Percentiles rank a stretch among this genome's conserved stretches.
These are phyloP conservation scores for Clarias batrachus DNA, from an alignment of 2,113 vertebrate genomes.

Conservation along the genomic window DNA sequence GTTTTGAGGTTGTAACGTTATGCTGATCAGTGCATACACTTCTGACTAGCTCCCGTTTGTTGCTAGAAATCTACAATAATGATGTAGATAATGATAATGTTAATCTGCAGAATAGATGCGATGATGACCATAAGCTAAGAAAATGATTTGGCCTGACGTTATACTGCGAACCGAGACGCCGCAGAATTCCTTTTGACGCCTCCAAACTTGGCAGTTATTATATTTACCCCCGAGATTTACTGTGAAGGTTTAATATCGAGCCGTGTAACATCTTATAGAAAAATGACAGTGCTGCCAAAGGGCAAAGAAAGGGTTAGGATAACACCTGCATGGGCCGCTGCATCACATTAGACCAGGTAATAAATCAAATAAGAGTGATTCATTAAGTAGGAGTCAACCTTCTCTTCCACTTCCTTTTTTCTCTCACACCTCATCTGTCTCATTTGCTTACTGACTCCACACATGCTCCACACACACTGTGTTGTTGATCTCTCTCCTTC, in stretches of 20 bases:
- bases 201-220: not conserved
- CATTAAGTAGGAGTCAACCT: conserved; percentile 30
- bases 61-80: not conserved
- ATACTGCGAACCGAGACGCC: not conserved
- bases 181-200: not conserved
- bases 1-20: too few relatives aligned
- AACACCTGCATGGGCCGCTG: not conserved
- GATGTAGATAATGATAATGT: not conserved
- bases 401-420: not conserved
- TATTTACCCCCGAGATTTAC: not conserved
- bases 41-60: not conserved
- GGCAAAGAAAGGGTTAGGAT: conserved; percentile 14
- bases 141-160: not conserved
- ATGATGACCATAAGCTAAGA: not conserved
- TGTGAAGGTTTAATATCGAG: not conserved
- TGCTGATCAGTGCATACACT: not conserved
- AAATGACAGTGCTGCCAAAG: not conserved
- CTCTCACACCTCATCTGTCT: conserved; percentile 3
- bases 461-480: not conserved
- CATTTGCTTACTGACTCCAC: conserved; percentile 6
- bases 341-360: conserved; percentile 22
- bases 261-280: not conserved
- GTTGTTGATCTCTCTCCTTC: not conserved
- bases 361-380: conserved; percentile 35
- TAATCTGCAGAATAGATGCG: not conserved